Evolutionary conservation across 2,888 invertebrate species (phyloP).

Genomic region (Drosophila peninsularis): DNA sequence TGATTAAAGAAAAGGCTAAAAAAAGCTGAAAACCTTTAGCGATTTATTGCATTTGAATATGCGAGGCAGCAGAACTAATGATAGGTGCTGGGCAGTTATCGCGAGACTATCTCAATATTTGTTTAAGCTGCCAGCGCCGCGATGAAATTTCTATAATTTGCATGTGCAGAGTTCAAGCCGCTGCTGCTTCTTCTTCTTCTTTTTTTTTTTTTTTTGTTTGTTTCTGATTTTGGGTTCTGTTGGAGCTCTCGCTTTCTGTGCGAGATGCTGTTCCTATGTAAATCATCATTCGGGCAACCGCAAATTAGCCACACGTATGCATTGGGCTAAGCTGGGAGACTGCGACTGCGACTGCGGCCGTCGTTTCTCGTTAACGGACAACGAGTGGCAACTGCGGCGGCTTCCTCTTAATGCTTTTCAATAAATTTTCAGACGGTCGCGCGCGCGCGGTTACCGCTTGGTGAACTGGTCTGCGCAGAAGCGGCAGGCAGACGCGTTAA

Average conservation of each 20-base stretch:
- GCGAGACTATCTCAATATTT: constrained; percentile 68
- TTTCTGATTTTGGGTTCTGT: constrained; percentile 17
- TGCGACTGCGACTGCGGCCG: constrained; percentile 25
- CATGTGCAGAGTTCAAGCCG: constrained; percentile 41
- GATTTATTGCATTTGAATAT: constrained; percentile 76
- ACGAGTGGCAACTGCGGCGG: constrained; percentile 30
- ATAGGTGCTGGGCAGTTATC: constrained; percentile 50
- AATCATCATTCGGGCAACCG: constrained; percentile 74
- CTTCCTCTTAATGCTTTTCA: constrained; percentile 71
- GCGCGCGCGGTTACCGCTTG: constrained; percentile 4
- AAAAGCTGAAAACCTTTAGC: constrained; percentile 16
- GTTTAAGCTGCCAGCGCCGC: constrained; percentile 56
- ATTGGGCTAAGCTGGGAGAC: constrained; percentile 9
- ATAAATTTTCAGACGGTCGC: constrained; percentile 66
- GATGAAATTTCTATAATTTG: constrained; percentile 82
- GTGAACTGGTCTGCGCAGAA: constrained; percentile 7
- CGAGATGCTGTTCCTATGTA: constrained; percentile 64
- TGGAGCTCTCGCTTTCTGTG: constrained; percentile 1
- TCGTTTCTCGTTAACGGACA: constrained; percentile 68
- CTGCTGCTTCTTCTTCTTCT: constrained; percentile 1
- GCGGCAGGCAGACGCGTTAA: constrained; percentile 61
- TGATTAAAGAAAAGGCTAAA: neutral
- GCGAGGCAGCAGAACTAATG: constrained; percentile 57
- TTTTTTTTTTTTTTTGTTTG: neutral
- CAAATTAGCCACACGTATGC: constrained; percentile 79